A percentile compares a stretch with the other conserved stretches of the same genome.
Evolutionary conservation across 2,113 vertebrate species (phyloP).

Genomic region (Cheirogaleus medius): DNA sequence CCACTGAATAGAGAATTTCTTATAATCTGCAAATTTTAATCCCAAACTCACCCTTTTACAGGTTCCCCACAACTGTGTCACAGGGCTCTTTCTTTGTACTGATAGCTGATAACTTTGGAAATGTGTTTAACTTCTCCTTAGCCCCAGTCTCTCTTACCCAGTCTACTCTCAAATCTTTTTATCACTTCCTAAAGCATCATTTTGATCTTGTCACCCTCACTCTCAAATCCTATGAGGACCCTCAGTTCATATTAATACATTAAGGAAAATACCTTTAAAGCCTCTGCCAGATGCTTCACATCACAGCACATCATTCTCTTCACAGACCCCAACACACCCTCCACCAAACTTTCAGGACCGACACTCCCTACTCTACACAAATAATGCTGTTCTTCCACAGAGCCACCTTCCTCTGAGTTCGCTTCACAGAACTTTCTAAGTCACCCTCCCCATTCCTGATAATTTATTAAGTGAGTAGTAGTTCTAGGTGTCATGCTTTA

Average conservation of each 20-base stretch:
- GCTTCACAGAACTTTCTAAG: background rate
- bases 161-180: slow-evolving; percentile 47
- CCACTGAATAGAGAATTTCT: background rate
- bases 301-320: background rate
- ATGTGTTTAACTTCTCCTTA: background rate
- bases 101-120: background rate
- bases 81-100: background rate
- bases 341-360: background rate
- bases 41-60: background rate
- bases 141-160: background rate
- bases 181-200: slow-evolving; percentile 10
- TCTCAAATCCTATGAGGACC: background rate
- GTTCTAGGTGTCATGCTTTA: background rate
- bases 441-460: background rate
- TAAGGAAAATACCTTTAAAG: background rate
- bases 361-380: background rate
- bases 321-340: background rate
- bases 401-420: background rate
- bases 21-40: background rate
- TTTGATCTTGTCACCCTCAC: background rate
- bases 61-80: background rate
- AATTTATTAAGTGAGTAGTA: background rate
- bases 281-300: background rate
- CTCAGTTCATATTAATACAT: background rate
- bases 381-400: background rate